phyloP scores from a whole-genome alignment of 2,888 invertebrate genomes.

The Unio pictorum region DNA sequence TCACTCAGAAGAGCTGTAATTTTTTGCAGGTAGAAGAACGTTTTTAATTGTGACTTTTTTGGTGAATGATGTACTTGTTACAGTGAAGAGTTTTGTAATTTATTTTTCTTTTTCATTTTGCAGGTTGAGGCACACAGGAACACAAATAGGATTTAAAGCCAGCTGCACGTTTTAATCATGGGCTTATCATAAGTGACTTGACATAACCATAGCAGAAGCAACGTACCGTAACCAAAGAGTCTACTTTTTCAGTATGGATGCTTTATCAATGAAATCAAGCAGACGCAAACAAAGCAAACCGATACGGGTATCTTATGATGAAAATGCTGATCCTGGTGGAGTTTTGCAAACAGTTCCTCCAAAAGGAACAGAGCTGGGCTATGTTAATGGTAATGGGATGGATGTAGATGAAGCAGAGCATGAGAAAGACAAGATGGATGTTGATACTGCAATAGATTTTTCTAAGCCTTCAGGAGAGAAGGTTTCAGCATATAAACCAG shows the following conservation, averaged over 20 bases:
- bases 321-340: constrained; percentile 30
- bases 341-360: constrained; percentile 29
- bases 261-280: constrained; percentile 56
- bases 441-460: background rate
- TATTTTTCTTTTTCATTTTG: too few species aligned
- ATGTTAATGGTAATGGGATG: constrained; percentile 33
- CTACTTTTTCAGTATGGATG: constrained; percentile 30
- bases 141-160: too few species aligned
- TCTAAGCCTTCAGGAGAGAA: constrained; percentile 10
- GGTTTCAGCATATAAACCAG: constrained; percentile 4
- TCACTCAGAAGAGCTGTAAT: too few species aligned
- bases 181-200: too few species aligned
- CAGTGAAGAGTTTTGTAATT: too few species aligned
- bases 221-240: too few species aligned
- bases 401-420: constrained; percentile 31
- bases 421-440: constrained; percentile 34
- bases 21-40: too few species aligned
- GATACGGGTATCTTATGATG: constrained; percentile 49
- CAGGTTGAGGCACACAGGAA: too few species aligned
- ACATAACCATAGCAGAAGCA: too few species aligned
- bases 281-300: constrained; percentile 68
- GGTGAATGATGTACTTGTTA: too few species aligned
- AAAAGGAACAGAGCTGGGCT: constrained; percentile 23
- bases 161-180: too few species aligned
- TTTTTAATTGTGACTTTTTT: too few species aligned